These are phyloP conservation scores for Osmerus mordax DNA, from an alignment of 2,113 vertebrate genomes.

Conservation along the genomic window DNA sequence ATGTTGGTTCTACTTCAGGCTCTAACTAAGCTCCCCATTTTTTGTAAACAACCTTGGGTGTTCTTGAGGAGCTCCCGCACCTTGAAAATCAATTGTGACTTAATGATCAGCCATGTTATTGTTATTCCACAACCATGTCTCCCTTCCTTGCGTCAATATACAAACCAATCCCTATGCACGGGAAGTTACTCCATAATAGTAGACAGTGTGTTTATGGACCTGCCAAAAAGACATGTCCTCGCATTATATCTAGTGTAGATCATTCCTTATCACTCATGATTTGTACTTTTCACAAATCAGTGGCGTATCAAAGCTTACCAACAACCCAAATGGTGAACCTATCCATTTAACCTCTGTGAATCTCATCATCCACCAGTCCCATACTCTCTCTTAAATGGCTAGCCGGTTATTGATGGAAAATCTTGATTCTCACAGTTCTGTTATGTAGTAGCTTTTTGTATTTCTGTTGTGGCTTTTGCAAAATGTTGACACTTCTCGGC, in stretches of 20 bases:
- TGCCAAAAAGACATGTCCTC: neutral
- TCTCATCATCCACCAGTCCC: too few species aligned
- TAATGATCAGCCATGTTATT: constrained; percentile 10
- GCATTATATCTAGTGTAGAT: neutral
- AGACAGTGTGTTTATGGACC: constrained; percentile 2
- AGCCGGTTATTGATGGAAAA: too few species aligned
- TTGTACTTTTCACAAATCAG: neutral
- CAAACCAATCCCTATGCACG: constrained; percentile 6
- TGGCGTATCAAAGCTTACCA: neutral
- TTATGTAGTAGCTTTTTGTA: too few species aligned
- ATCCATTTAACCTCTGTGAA: neutral
- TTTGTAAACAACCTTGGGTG: constrained; percentile 6
- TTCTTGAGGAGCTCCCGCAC: neutral
- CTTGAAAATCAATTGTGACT: neutral
- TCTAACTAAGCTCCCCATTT: neutral
- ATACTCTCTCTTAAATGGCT: too few species aligned
- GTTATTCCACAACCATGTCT: constrained; percentile 3
- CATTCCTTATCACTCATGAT: neutral
- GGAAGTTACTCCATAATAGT: neutral
- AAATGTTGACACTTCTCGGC: too few species aligned
- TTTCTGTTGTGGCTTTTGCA: too few species aligned
- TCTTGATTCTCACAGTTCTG: too few species aligned
- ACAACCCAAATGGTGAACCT: neutral
- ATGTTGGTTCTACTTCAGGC: too few species aligned
- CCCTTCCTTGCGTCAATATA: neutral